Evolutionary conservation across 2,888 invertebrate species (phyloP).

Genomic region (Plagiodera versicolora): DNA sequence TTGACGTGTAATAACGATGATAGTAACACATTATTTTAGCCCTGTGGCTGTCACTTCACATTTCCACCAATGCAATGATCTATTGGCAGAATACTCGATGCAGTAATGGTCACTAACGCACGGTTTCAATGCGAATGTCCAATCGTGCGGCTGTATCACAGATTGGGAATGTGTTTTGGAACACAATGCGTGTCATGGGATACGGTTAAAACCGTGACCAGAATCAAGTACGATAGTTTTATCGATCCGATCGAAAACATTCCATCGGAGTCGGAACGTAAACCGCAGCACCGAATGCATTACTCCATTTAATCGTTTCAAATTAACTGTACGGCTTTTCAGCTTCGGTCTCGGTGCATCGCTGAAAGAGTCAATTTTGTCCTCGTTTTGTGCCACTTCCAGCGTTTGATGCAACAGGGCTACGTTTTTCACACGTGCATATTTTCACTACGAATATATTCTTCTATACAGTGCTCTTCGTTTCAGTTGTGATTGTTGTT

Average conservation of each 20-base stretch:
- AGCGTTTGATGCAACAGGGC: constrained; percentile 16
- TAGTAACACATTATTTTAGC: too few relatives aligned
- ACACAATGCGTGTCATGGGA: constrained; percentile 51
- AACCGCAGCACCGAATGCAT: constrained; percentile 49
- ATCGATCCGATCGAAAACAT: constrained; percentile 47
- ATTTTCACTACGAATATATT: not conserved
- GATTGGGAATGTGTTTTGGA: constrained; percentile 49
- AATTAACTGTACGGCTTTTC: constrained; percentile 48
- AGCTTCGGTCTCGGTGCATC: constrained; percentile 37
- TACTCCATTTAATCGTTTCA: constrained; percentile 41
- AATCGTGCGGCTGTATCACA: constrained; percentile 49
- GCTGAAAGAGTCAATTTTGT: constrained; percentile 42
- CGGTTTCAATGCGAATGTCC: constrained; percentile 36
- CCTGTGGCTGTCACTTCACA: too few relatives aligned
- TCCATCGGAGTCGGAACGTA: constrained; percentile 41
- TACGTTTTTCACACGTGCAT: too few relatives aligned
- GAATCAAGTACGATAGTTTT: constrained; percentile 47
- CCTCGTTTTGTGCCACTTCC: constrained; percentile 32
- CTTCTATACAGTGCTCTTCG: not conserved
- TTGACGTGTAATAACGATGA: too few relatives aligned
- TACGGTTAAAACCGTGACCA: constrained; percentile 51
- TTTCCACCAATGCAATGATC: too few relatives aligned
- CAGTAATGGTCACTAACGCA: constrained; percentile 21
- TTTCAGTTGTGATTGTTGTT: too few relatives aligned
- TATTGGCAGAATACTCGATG: not conserved